Percentiles rank a stretch among this genome's conserved stretches.
Evolutionary conservation across 1,140 invertebrate genomes (phyloP).

Genomic region (Trichoplusia ni): DNA sequence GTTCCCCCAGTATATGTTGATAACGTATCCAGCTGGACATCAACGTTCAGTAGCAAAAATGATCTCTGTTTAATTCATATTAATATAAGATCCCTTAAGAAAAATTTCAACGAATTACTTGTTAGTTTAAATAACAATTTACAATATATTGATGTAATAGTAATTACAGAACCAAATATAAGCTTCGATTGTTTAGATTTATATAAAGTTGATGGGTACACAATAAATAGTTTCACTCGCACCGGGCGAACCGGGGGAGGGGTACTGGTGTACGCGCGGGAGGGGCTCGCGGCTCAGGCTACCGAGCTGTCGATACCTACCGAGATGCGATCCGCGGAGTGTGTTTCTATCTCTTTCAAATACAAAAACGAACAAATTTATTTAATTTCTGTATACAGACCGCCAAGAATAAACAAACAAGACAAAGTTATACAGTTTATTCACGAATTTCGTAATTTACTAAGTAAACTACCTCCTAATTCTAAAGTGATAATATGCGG

Average conservation of each 20-base stretch:
- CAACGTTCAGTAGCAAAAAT: background rate
- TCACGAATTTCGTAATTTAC: background rate
- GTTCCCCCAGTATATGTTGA: no score
- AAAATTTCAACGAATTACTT: conserved; percentile 20
- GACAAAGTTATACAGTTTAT: background rate
- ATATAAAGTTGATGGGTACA: conserved; percentile 2
- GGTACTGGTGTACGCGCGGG: conserved; percentile 17
- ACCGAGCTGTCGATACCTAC: background rate
- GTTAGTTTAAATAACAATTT: conserved; percentile 19
- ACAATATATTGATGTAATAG: conserved; percentile 21
- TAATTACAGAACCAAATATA: conserved; percentile 31
- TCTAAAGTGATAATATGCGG: background rate
- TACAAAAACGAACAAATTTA: background rate
- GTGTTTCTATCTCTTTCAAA: background rate
- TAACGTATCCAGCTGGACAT: background rate
- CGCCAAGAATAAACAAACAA: conserved; percentile 1
- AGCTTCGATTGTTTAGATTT: background rate
- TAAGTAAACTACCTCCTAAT: background rate
- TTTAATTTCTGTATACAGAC: background rate
- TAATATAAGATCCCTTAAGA: conserved; percentile 30
- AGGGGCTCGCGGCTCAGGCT: background rate
- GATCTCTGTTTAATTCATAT: conserved; percentile 9
- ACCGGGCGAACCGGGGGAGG: conserved; percentile 22
- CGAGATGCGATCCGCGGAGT: background rate
- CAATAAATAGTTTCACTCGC: background rate